Conservation (phyloP, 2,113 vertebrate genomes). For the Phyllostomus discolor region DNA sequence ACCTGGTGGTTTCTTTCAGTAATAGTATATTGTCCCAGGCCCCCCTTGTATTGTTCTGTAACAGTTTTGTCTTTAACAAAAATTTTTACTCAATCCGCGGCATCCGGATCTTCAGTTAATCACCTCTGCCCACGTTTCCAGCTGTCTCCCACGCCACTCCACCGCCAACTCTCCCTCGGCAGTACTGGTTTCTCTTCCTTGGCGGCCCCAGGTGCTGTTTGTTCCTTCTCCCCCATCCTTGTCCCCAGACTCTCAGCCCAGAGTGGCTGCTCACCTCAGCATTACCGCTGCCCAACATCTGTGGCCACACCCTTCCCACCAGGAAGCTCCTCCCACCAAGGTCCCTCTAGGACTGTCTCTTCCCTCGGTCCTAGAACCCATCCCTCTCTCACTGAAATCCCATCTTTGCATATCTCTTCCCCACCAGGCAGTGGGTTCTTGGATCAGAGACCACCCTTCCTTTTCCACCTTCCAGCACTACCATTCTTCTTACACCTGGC, state of each 20-base stretch:
- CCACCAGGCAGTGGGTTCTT: neutral
- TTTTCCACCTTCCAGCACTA: neutral
- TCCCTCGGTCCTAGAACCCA: neutral
- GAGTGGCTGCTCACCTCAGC: neutral
- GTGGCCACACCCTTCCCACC: neutral
- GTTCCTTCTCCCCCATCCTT: fast-evolving
- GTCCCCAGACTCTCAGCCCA: neutral
- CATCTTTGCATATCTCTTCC: neutral
- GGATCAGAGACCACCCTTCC: neutral
- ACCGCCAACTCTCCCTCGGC: neutral
- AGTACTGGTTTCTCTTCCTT: fast-evolving
- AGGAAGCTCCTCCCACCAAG: no score
- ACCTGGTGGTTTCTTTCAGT: no score
- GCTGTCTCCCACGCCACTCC: neutral
- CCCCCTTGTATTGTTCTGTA: no score
- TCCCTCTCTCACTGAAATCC: neutral
- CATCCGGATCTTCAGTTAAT: neutral
- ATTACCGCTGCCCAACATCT: neutral
- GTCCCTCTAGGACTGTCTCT: neutral
- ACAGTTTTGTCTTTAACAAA: neutral
- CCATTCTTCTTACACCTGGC: neutral
- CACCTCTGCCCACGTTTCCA: neutral
- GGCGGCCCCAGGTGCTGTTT: fast-evolving
- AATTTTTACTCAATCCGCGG: neutral
- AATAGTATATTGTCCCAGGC: no score